phyloP scores from a whole-genome alignment of 2,113 vertebrate species.

The Antigone vipio region DNA sequence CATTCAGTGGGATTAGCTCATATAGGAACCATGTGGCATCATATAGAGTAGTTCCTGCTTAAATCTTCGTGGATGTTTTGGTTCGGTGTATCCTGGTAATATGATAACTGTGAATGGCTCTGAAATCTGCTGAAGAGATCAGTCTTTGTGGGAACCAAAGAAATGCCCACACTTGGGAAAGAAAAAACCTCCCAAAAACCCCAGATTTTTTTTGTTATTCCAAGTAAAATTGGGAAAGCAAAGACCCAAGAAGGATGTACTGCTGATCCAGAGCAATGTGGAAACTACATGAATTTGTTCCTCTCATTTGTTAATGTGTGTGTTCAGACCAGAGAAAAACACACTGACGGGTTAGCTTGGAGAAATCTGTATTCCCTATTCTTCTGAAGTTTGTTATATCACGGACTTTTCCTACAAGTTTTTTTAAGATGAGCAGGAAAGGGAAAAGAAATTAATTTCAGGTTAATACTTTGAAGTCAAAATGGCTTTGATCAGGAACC shows the following conservation, averaged over 20 bases:
- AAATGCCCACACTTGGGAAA: background rate
- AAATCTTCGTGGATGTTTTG: background rate
- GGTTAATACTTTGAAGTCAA: background rate
- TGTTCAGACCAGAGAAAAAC: background rate
- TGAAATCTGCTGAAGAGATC: background rate
- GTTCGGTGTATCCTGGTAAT: background rate
- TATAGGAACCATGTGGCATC: background rate
- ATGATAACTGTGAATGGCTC: background rate
- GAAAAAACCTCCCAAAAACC: fast-evolving
- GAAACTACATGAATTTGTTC: background rate
- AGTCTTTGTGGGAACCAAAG: background rate
- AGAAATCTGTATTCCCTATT: background rate
- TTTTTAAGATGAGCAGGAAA: background rate
- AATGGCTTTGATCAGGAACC: background rate
- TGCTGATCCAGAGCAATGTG: background rate
- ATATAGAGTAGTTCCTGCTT: background rate
- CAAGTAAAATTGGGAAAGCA: background rate
- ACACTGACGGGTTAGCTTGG: background rate
- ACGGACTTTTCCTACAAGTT: background rate
- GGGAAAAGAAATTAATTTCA: background rate
- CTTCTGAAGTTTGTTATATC: background rate
- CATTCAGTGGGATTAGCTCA: background rate
- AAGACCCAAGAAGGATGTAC: background rate
- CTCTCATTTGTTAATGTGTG: background rate
- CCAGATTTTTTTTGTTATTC: background rate